A percentile compares a stretch with the other conserved stretches of the same genome.
Evolutionary conservation across 2,888 invertebrate genomes (phyloP).

Genomic region (Idaea dimidiata): DNA sequence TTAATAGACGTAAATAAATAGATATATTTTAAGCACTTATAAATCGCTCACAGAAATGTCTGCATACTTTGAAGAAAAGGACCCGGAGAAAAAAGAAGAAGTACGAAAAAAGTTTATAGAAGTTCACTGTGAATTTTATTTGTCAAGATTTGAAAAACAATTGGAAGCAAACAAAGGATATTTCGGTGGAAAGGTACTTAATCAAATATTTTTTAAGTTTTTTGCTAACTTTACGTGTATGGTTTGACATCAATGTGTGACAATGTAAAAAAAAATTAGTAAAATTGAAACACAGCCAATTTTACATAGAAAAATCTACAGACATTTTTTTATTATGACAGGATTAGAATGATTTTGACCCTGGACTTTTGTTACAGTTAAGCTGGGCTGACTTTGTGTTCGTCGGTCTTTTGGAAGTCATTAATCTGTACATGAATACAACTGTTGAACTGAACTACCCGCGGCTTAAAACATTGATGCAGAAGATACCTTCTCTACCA

Average conservation of each 20-base stretch:
- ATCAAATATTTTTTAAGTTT: background rate
- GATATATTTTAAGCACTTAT: background rate
- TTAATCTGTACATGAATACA: constrained; percentile 42
- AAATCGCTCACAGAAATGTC: constrained; percentile 41
- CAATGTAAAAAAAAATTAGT: too few relatives aligned
- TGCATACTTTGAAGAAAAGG: constrained; percentile 39
- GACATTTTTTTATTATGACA: too few relatives aligned
- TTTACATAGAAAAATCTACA: too few relatives aligned
- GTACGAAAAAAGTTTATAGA: constrained; percentile 47
- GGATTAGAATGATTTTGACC: too few relatives aligned
- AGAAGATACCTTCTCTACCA: constrained; percentile 48
- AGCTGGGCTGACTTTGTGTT: constrained; percentile 68
- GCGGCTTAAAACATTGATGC: constrained; percentile 37
- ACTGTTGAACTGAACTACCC: constrained; percentile 58
- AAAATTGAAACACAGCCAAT: too few relatives aligned
- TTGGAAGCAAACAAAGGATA: constrained; percentile 55
- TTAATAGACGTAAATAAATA: too few relatives aligned
- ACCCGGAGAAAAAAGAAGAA: constrained; percentile 41
- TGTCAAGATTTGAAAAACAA: constrained; percentile 59
- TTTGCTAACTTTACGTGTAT: background rate
- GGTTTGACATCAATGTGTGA: too few relatives aligned
- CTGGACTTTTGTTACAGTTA: constrained; percentile 40
- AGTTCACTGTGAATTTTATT: constrained; percentile 52
- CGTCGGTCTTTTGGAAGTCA: constrained; percentile 55
- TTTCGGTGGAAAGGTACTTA: constrained; percentile 51